These are phyloP conservation scores for Poecile montanus DNA, from an alignment of 2,797 vertebrate genomes.

Conservation along the genomic window DNA sequence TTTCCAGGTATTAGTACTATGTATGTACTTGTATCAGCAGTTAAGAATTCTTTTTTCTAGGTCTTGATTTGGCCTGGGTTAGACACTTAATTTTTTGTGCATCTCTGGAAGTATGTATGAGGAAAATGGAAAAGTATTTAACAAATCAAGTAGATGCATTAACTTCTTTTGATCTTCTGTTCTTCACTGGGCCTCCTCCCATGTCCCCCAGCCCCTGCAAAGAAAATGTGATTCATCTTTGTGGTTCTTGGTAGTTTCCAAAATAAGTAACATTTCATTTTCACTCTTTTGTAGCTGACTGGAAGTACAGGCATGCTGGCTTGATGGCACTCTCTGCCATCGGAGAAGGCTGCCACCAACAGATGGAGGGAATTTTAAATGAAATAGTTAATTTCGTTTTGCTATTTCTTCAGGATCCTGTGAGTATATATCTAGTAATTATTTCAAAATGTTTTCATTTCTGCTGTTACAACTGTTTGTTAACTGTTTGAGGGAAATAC, in stretches of 20 bases:
- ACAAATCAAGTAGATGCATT: not conserved
- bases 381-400: conserved; percentile 97
- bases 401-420: conserved; percentile 93
- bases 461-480: not conserved
- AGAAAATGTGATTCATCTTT: not conserved
- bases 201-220: not conserved
- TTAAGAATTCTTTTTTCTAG: not conserved
- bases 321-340: conserved; percentile 98
- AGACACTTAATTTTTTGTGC: not conserved
- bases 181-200: not conserved
- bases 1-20: not conserved
- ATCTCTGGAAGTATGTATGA: not conserved
- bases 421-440: conserved; percentile 76
- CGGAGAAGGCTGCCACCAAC: conserved; percentile 97
- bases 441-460: not conserved
- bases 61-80: not conserved
- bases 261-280: not conserved
- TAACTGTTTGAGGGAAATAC: conserved; percentile 21
- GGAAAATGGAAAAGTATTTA: not conserved
- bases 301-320: conserved; percentile 96
- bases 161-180: not conserved
- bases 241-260: not conserved
- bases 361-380: conserved; percentile 97
- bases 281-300: conserved; percentile 84
- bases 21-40: not conserved